phyloP scores from a whole-genome alignment of 2,888 invertebrate species.

The Microctonus brassicae region DNA sequence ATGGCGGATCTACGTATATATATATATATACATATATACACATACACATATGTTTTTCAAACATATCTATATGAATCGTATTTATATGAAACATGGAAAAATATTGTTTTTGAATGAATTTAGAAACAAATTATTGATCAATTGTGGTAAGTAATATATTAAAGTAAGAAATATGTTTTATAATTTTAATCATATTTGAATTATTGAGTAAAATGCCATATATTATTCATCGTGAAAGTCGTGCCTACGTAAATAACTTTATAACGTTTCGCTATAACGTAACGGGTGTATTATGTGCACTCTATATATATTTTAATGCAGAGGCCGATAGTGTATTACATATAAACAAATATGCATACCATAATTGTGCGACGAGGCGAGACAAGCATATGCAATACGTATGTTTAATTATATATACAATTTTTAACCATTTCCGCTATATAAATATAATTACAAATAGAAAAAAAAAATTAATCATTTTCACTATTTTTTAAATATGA shows the following conservation, averaged over 20 bases:
- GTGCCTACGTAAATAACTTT: conserved; percentile 7
- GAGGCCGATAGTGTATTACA: neutral
- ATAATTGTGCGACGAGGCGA: neutral
- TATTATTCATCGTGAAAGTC: conserved; percentile 5
- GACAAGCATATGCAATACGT: neutral
- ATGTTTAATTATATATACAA: neutral
- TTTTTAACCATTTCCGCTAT: neutral
- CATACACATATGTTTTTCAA: neutral
- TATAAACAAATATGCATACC: neutral
- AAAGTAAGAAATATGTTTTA: neutral
- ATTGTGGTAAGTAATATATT: neutral
- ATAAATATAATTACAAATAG: neutral
- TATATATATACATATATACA: neutral
- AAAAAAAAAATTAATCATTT: neutral
- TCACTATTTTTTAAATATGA: neutral
- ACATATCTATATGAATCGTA: no score
- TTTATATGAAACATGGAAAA: neutral
- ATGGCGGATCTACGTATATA: neutral
- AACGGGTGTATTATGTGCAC: neutral
- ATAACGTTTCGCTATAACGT: neutral
- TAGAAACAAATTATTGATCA: neutral
- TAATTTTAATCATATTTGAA: neutral
- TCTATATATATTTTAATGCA: neutral
- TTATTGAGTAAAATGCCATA: neutral
- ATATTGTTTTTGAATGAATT: neutral